Percentiles rank a stretch among this genome's conserved stretches.
Conservation (phyloP, 2,797 vertebrate genomes). For the Hipposideros larvatus region DNA sequence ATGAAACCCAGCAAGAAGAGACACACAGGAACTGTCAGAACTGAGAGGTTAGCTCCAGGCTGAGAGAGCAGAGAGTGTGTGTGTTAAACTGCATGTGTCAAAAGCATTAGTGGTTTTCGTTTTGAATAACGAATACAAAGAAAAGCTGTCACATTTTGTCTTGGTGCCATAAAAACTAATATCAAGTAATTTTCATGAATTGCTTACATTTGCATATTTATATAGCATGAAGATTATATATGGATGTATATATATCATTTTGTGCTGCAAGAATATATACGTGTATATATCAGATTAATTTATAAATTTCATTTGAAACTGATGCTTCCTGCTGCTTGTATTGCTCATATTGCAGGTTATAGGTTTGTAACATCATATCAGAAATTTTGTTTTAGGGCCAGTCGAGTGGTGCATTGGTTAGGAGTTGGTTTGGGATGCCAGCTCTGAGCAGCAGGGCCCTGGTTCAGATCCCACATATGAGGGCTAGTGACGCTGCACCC, state of each 20-base stretch:
- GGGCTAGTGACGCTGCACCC: too few species aligned
- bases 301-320: background rate
- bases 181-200: conserved; percentile 8
- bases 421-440: too few species aligned
- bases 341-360: background rate
- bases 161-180: background rate
- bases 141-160: conserved; percentile 44
- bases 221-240: background rate
- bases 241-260: background rate
- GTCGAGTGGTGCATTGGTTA: too few species aligned
- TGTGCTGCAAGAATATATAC: background rate
- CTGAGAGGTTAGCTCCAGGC: background rate
- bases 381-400: background rate
- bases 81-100: background rate
- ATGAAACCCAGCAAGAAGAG: background rate
- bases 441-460: too few species aligned
- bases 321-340: background rate
- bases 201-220: background rate
- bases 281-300: background rate
- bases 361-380: background rate
- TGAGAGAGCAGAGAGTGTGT: background rate
- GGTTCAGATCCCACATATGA: too few species aligned
- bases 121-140: background rate
- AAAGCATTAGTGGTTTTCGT: background rate
- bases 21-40: background rate